Percentiles rank a stretch among this genome's conserved stretches.
Evolutionary conservation across 2,113 vertebrate genomes (phyloP).

Genomic region (Ammospiza nelsoni): DNA sequence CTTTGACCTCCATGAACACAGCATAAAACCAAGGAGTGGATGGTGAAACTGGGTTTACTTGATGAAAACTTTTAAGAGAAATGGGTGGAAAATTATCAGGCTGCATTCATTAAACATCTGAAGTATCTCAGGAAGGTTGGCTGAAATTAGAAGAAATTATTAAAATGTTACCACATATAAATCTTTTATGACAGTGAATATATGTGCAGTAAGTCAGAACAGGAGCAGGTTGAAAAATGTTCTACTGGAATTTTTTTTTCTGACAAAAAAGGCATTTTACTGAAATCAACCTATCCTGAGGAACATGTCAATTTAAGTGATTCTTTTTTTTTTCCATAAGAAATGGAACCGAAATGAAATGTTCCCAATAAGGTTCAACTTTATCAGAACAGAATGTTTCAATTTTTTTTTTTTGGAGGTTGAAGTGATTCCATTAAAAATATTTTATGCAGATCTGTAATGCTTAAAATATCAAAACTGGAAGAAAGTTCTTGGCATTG

Average conservation of each 20-base stretch:
- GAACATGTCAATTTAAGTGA: conserved; percentile 23
- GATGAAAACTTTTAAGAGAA: not conserved
- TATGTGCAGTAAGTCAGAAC: not conserved
- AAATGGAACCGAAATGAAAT: conserved; percentile 1
- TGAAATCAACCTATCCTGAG: conserved; percentile 22
- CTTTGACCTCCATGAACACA: not conserved
- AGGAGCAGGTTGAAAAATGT: conserved; percentile 11
- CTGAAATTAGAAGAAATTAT: conserved; percentile 38
- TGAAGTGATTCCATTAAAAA: conserved; percentile 46
- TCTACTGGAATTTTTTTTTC: conserved; percentile 27
- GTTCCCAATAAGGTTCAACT: conserved; percentile 32
- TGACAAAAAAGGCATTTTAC: conserved; percentile 16
- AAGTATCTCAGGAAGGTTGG: not conserved
- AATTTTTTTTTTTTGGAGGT: conserved; percentile 13
- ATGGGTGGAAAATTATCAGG: not conserved
- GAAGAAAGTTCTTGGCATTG: conserved; percentile 39
- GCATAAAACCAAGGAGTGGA: not conserved
- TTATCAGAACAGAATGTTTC: conserved; percentile 55
- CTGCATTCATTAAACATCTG: conserved; percentile 12
- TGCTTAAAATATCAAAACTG: conserved; percentile 58
- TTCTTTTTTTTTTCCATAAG: not conserved
- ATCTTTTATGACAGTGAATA: conserved; percentile 7
- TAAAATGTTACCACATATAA: not conserved
- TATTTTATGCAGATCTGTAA: conserved; percentile 43
- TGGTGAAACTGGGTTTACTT: not conserved